Conservation (phyloP, 2,113 vertebrate genomes). For the Gallinago undulata region DNA sequence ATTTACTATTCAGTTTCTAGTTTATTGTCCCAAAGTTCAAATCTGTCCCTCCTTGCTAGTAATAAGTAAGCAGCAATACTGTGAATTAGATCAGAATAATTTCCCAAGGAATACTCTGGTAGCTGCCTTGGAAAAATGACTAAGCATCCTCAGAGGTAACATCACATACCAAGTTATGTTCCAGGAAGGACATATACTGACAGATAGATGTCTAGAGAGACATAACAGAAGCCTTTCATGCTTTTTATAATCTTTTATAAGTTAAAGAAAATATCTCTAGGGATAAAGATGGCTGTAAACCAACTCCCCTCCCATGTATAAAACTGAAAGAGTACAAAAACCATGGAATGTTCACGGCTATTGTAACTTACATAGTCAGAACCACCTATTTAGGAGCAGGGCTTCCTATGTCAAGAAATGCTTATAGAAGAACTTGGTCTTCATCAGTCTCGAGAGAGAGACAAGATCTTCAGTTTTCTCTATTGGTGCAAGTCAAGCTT, state of each 20-base stretch:
- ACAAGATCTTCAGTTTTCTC: not conserved
- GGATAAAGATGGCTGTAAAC: not conserved
- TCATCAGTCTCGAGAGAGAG: not conserved
- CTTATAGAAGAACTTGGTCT: not conserved
- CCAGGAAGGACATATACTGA: not conserved
- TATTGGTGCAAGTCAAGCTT: not conserved
- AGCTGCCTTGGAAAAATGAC: not conserved
- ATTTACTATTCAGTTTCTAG: not conserved
- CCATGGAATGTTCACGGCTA: not conserved
- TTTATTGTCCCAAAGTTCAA: not conserved
- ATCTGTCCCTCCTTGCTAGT: not conserved
- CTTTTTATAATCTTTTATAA: not conserved
- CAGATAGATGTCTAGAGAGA: not conserved
- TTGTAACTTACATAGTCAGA: not conserved
- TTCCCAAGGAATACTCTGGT: not conserved
- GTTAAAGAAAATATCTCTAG: not conserved
- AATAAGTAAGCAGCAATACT: not conserved
- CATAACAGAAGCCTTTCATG: not conserved
- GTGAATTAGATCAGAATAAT: not conserved
- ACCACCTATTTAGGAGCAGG: not conserved
- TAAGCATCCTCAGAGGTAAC: not conserved
- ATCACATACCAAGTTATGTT: not conserved
- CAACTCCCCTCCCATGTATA: fast-evolving
- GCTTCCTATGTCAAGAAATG: not conserved
- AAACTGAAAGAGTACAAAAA: not conserved